Percentiles rank a stretch among this genome's conserved stretches.
Conservation (phyloP, 2,113 vertebrate species). For the Entelurus aequoreus region DNA sequence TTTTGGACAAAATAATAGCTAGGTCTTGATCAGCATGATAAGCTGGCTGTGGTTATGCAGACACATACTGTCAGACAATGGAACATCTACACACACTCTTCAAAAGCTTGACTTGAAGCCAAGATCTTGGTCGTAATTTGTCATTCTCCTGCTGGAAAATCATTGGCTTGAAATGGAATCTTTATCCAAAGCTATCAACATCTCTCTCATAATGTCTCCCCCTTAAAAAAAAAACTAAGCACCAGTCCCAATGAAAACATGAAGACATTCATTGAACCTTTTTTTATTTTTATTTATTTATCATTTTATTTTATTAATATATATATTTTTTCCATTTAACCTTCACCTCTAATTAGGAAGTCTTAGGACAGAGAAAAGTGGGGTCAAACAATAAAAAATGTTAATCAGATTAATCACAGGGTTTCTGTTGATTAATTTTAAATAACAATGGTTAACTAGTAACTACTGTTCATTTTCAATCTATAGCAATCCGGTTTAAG, state of each 20-base stretch:
- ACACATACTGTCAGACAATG: not conserved
- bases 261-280: conserved; percentile 32
- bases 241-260: conserved; percentile 28
- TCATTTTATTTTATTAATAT: too few species aligned
- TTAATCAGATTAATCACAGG: too few species aligned
- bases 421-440: too few species aligned
- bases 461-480: too few species aligned
- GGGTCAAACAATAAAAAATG: too few species aligned
- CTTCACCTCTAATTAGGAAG: too few species aligned
- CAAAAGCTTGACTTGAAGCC: conserved; percentile 18
- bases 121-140: conserved; percentile 37
- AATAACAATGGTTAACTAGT: too few species aligned
- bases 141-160: conserved; percentile 45
- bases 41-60: not conserved
- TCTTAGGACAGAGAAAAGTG: too few species aligned
- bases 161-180: conserved; percentile 46
- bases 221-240: conserved; percentile 35
- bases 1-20: too few species aligned
- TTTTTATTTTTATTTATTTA: conserved; percentile 19
- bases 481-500: too few species aligned
- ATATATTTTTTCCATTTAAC: too few species aligned
- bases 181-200: conserved; percentile 33
- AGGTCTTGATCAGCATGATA: not conserved
- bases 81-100: not conserved
- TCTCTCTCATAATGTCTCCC: conserved; percentile 44